phyloP scores from a whole-genome alignment of 2,113 vertebrate species.

The Syngnathus typhle region DNA sequence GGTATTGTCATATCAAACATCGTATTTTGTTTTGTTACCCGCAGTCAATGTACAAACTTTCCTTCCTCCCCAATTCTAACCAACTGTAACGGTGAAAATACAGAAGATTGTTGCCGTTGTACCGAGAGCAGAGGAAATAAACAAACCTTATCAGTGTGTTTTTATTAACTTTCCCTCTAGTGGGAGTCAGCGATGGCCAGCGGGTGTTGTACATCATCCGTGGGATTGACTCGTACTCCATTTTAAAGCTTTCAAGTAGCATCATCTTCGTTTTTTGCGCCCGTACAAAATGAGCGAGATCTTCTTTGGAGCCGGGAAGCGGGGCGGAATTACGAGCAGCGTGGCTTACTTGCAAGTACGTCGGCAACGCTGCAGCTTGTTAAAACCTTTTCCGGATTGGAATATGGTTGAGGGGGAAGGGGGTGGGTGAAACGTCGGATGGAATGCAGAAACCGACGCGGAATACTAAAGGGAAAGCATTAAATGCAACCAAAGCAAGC shows the following conservation, averaged over 20 bases:
- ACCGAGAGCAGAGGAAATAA: conserved; percentile 15
- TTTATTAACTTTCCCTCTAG: not conserved
- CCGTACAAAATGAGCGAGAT: not conserved
- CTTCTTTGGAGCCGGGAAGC: conserved; percentile 15
- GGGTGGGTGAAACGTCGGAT: not conserved
- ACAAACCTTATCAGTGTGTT: not conserved
- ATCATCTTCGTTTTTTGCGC: conserved; percentile 13
- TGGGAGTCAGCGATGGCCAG: conserved; percentile 2
- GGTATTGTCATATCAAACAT: too few relatives aligned
- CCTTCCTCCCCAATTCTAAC: not conserved
- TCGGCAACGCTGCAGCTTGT: conserved; percentile 35
- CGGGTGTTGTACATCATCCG: not conserved
- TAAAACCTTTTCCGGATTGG: conserved; percentile 37
- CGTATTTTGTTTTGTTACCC: too few relatives aligned
- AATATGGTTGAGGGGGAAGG: conserved; percentile 23
- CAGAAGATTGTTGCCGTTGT: conserved; percentile 17
- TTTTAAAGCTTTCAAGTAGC: conserved; percentile 14
- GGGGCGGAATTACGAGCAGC: conserved; percentile 29
- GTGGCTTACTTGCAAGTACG: conserved; percentile 32
- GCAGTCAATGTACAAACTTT: not conserved
- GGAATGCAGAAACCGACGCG: conserved; percentile 22
- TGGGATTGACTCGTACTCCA: not conserved
- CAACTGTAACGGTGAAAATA: not conserved
- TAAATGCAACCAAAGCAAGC: conserved; percentile 36
- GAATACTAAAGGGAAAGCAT: conserved; percentile 44